Percentiles rank a stretch among this genome's conserved stretches.
phyloP scores from a whole-genome alignment of 2,113 vertebrate species.

The Protobothrops mucrosquamatus region DNA sequence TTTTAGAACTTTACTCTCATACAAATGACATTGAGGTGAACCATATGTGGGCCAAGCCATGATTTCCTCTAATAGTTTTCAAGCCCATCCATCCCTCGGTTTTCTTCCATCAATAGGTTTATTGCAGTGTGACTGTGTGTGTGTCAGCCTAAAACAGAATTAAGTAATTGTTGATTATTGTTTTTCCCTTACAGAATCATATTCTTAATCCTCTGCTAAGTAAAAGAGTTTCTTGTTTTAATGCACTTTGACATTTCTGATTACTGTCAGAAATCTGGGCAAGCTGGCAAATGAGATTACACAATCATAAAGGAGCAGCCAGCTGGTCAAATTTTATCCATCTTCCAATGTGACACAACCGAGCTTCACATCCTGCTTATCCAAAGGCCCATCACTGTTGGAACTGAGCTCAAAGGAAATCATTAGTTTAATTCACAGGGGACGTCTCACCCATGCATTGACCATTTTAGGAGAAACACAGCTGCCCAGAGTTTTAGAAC shows the following conservation, averaged over 20 bases:
- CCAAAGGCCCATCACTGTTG: not conserved
- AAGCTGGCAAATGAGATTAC: not conserved
- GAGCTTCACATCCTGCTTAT: not conserved
- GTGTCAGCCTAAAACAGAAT: not conserved
- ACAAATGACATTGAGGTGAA: no score
- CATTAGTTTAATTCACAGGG: not conserved
- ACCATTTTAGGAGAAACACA: no score
- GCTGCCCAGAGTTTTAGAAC: no score
- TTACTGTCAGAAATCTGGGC: not conserved
- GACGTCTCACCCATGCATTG: no score
- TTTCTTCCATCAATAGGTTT: not conserved
- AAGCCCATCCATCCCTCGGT: not conserved
- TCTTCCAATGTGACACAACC: not conserved
- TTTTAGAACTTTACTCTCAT: no score
- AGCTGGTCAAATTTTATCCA: not conserved
- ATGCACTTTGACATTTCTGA: not conserved
- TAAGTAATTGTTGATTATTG: not conserved
- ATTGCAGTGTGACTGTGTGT: not conserved
- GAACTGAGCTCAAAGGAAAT: not conserved
- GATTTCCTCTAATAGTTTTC: not conserved
- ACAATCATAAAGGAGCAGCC: not conserved
- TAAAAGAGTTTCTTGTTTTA: not conserved
- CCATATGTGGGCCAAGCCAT: not conserved
- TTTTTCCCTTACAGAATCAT: not conserved
- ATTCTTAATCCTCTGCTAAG: not conserved